Evolutionary conservation across 2,888 invertebrate genomes (phyloP), one percentile per base, ranked within the genome.

Genomic region (Thysanoteuthis rhombus): DNA sequence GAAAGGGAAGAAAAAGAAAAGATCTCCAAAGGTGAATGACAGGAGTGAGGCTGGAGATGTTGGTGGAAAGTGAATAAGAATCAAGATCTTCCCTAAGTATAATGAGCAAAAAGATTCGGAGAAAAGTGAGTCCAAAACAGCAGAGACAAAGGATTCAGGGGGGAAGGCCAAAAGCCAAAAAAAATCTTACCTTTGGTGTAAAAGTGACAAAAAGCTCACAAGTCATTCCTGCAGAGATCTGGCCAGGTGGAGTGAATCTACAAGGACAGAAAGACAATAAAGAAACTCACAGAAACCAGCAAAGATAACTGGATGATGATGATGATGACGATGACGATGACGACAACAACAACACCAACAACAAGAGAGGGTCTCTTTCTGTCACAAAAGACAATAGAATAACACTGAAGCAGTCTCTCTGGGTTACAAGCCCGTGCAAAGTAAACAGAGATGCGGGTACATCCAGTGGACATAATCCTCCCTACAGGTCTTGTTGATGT

Each of bases 221-320:
- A 16, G 97, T 97, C 94, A 97, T 94, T 47, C 97, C 97, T 90
- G 97, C 97, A 32, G 97, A 97, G 96, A 97, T 96, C 95, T 97
- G 97, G 16, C 97, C 97, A 92, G 97, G 97, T 12, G 97, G 97
- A 93, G 97, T 96, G 95, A 97, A 97, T 45, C 97, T 97, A 95
- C 93, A 95, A 94, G 52, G 8, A 93, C 90, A 93, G 32, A 32
- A 38, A 16, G n/a, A 90, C 6, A 52, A 0, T 6, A 52, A 52
- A 6, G 28, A 28, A 58, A 28, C 28, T 58, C 32, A 28, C 8
- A 58, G 28, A 25, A 25, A 58, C 58, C 25, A 25, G 3, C 8
- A 58, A 58, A 32, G 32, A 58, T 8, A 58, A 28, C 1, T 28
- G 25, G 25, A 58, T 25, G 58, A 58, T 1, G 6, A 58, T 58